Evolutionary conservation across 2,113 vertebrate genomes (phyloP), one percentile per base, ranked within the genome.

Genomic region (Shinisaurus crocodilurus): DNA sequence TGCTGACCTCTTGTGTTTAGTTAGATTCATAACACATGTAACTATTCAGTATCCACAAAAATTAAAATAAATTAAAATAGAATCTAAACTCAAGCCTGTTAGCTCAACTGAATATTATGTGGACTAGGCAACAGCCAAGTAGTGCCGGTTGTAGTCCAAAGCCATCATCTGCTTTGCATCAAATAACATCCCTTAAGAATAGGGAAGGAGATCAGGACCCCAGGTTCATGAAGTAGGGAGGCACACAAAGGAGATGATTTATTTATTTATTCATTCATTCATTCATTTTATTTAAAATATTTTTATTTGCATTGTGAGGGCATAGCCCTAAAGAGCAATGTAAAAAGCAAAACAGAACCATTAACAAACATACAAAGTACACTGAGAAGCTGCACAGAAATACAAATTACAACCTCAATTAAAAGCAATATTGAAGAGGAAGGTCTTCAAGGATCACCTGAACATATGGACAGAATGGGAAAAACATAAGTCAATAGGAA

Each of bases 1-100:
- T 87, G 72, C 50, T 76, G 85, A 87, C 72, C 72, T 87, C 72
- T 87, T 60, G 85, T 87, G 72, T 87, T 63, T 77, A 63, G 37
- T 18, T 76, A 29, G 5, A 77, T 76, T 43, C 50, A 87, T 63
- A 87, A 77, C 85, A 76, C 25, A 76, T 37, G 27, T 20, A 32
- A 13, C 15, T 77, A 76, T 77, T 29, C n/a, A 50, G 18, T 57
- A 57, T 86, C 18, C n/a, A 60, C 72, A 85, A 34, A 10, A 48
- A 23, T 63, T 63, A 63, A 63, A 63, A 63, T 63, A 23, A 65
- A 25, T 40, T 32, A 27, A 85, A 32, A 29, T 87, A 9, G 29
- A 63, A 29, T 27, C 43, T 60, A 13, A 32, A 10, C 15, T 50
- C 6, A 50, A 74, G n/a, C 37, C 45, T 23, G 20, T 8, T 16